phyloP scores from a whole-genome alignment of 2,113 vertebrate genomes.

The Anhinga anhinga region DNA sequence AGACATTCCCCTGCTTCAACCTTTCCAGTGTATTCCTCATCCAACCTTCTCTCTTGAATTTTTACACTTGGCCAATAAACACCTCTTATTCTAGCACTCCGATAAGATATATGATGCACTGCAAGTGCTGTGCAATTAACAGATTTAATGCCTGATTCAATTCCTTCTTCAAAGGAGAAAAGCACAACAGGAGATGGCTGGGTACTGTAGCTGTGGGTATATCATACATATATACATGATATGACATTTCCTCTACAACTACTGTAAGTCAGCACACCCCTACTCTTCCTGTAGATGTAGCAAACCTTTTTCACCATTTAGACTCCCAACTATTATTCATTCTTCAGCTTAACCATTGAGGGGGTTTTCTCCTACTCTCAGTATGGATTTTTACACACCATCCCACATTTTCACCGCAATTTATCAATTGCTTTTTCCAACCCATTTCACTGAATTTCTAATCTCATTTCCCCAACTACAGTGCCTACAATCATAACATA shows the following conservation, averaged over 20 bases:
- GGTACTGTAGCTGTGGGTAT: not conserved
- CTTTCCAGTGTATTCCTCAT: not conserved
- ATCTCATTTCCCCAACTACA: slow-evolving; percentile 67
- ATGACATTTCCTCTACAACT: not conserved
- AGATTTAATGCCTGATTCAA: slow-evolving; percentile 33
- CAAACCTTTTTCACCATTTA: not conserved
- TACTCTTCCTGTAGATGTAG: not conserved
- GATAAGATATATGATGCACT: not conserved
- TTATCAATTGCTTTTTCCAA: slow-evolving; percentile 67
- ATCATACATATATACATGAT: slow-evolving; percentile 6
- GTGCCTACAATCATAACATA: slow-evolving; percentile 50
- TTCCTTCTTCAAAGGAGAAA: slow-evolving; percentile 1
- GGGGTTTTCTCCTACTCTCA: not conserved
- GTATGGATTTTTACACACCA: slow-evolving; percentile 53
- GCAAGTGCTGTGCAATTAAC: slow-evolving; percentile 44
- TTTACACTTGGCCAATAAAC: slow-evolving; percentile 25
- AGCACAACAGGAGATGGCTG: not conserved
- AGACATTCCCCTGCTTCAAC: not conserved
- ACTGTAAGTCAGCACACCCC: not conserved
- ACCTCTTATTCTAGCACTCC: not conserved
- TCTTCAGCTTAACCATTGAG: slow-evolving; percentile 32
- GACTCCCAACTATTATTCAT: slow-evolving; percentile 14
- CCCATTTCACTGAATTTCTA: slow-evolving; percentile 69
- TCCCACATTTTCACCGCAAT: slow-evolving; percentile 53
- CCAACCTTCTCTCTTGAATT: not conserved